A percentile compares a stretch with the other conserved stretches of the same genome.
Conservation (phyloP, 2,797 vertebrate species). For the Kryptopterus vitreolus region DNA sequence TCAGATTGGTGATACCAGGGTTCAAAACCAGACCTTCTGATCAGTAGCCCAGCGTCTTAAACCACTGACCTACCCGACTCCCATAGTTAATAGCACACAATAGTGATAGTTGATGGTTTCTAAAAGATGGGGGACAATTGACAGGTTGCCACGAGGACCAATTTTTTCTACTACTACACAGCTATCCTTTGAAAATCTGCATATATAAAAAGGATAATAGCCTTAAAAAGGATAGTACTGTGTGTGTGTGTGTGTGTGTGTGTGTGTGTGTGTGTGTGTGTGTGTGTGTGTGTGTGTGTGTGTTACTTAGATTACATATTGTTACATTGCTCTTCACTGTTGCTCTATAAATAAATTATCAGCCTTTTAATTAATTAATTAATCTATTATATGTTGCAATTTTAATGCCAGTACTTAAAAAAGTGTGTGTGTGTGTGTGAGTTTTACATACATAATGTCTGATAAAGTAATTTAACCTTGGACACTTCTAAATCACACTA, state of each 20-base stretch:
- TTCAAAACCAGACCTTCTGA: too few relatives aligned
- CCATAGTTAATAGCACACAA: too few relatives aligned
- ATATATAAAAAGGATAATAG: not conserved
- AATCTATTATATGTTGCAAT: not conserved
- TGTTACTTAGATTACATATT: too few relatives aligned
- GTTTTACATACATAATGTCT: not conserved
- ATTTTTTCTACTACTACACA: too few relatives aligned
- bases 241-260: too few relatives aligned
- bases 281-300: not conserved
- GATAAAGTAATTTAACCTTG: constrained; percentile 31
- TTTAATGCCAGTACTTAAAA: not conserved
- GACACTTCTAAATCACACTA: constrained; percentile 24
- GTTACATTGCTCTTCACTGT: not conserved
- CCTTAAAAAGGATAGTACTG: too few relatives aligned
- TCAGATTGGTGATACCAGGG: too few relatives aligned
- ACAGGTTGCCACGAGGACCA: not conserved
- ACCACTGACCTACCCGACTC: too few relatives aligned
- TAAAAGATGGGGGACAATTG: not conserved
- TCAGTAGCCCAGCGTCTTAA: too few relatives aligned
- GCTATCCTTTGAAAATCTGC: too few relatives aligned
- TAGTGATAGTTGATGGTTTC: not conserved
- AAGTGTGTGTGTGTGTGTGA: not conserved
- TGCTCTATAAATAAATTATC: not conserved
- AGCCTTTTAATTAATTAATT: not conserved
- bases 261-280: not conserved